Percentiles rank a stretch among this genome's conserved stretches.
phyloP scores from a whole-genome alignment of 2,797 vertebrate species.

The Coccyzus lansbergi region DNA sequence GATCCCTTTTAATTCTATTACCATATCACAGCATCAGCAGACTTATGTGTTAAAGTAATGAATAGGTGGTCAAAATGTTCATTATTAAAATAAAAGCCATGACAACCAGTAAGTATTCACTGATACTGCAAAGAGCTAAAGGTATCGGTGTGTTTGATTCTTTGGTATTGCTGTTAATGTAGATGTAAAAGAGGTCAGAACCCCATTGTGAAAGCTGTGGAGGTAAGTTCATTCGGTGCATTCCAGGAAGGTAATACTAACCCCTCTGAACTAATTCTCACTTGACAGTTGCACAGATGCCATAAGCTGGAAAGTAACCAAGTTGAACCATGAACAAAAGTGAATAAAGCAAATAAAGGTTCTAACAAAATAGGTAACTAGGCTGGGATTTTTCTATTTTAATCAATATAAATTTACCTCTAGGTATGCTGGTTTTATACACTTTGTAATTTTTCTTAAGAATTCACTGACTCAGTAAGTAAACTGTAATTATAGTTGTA shows the following conservation, averaged over 20 bases:
- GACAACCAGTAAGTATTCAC: neutral
- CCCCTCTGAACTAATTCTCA: neutral
- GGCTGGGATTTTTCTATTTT: neutral
- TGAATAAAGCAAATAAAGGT: neutral
- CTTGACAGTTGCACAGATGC: neutral
- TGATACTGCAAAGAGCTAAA: neutral
- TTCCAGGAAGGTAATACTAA: constrained; percentile 21
- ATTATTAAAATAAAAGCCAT: neutral
- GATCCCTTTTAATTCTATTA: neutral
- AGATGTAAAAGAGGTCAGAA: neutral
- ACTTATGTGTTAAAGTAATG: neutral
- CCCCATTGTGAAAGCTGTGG: neutral
- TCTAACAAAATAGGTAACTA: neutral
- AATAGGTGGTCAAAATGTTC: neutral
- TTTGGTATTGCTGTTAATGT: neutral
- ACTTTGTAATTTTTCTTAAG: neutral
- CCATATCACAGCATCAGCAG: neutral
- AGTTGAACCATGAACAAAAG: neutral
- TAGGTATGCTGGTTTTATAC: neutral
- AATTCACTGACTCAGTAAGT: neutral
- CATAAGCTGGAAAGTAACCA: neutral
- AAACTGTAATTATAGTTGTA: neutral
- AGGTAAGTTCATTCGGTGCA: neutral
- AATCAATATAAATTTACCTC: neutral
- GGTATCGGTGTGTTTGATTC: neutral